Percentiles rank a stretch among this genome's conserved stretches.
phyloP scores from a whole-genome alignment of 2,888 invertebrate genomes.

The Myopa testacea region DNA sequence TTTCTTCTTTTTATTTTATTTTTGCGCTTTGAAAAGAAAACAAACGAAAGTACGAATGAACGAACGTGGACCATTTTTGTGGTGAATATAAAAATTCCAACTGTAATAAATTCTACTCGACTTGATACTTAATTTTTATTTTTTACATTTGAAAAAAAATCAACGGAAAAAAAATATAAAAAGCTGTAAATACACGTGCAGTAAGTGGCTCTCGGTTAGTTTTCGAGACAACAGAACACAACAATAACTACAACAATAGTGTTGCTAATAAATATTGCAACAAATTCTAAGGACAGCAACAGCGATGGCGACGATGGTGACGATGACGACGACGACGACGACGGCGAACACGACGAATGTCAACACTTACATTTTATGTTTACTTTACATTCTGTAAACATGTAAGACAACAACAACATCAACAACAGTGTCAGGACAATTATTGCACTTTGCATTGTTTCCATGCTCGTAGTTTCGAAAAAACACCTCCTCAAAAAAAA shows the following conservation, averaged over 20 bases:
- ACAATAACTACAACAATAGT: constrained; percentile 15
- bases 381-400: constrained; percentile 8
- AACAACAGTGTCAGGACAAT: not conserved
- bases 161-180: not conserved
- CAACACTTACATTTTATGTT: constrained; percentile 21
- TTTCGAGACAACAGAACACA: not conserved
- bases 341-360: not conserved
- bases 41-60: no score
- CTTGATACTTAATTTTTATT: no score
- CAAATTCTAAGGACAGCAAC: not conserved
- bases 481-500: not conserved
- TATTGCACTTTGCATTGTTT: constrained; percentile 27
- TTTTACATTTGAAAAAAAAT: not conserved
- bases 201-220: not conserved
- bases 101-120: not conserved
- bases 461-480: not conserved
- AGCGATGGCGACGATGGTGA: not conserved
- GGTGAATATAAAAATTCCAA: not conserved
- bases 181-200: not conserved
- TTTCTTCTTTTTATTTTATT: no score
- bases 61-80: not conserved
- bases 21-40: no score
- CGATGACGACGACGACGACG: not conserved
- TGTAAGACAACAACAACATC: constrained; percentile 18
- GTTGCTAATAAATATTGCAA: not conserved